These are phyloP conservation scores for Orientallactaga sibirica DNA, from an alignment of 2,797 vertebrate species.

Conservation along the genomic window DNA sequence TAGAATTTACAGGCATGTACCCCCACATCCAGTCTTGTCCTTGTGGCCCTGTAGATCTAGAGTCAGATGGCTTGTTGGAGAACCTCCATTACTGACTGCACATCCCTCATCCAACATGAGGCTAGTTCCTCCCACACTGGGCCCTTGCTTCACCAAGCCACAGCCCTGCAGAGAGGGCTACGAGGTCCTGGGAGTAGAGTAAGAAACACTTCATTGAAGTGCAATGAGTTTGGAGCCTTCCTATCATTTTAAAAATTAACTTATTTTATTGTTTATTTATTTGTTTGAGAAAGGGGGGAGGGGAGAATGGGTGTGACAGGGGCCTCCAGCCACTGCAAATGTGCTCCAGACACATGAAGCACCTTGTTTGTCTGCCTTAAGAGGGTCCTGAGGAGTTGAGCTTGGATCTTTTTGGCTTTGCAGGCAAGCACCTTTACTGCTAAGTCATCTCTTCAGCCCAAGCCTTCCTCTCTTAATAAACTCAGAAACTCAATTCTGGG, in stretches of 20 bases:
- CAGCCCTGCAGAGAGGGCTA: not conserved
- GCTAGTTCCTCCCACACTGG: not conserved
- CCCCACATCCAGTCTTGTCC: not conserved
- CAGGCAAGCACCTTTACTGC: too few species aligned
- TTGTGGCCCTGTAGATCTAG: not conserved
- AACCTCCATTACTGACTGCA: not conserved
- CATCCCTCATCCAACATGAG: not conserved
- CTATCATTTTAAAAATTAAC: not conserved
- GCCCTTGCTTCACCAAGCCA: not conserved
- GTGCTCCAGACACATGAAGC: too few species aligned
- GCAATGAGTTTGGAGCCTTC: constrained; percentile 14
- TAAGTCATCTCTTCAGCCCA: too few species aligned
- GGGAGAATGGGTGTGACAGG: too few species aligned
- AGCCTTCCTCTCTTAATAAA: constrained; percentile 44
- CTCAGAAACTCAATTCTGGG: constrained; percentile 56
- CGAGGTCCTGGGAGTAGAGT: not conserved
- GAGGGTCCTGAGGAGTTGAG: too few species aligned
- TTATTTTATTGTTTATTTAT: too few species aligned
- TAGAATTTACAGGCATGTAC: not conserved
- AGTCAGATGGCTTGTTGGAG: not conserved
- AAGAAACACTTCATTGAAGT: constrained; percentile 25
- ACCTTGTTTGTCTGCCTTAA: too few species aligned
- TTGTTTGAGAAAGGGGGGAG: too few species aligned
- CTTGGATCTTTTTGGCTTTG: too few species aligned
- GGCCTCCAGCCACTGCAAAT: too few species aligned